Evolutionary conservation across 2,888 invertebrate species (phyloP).

Genomic region (Melangyna quadrimaculata): DNA sequence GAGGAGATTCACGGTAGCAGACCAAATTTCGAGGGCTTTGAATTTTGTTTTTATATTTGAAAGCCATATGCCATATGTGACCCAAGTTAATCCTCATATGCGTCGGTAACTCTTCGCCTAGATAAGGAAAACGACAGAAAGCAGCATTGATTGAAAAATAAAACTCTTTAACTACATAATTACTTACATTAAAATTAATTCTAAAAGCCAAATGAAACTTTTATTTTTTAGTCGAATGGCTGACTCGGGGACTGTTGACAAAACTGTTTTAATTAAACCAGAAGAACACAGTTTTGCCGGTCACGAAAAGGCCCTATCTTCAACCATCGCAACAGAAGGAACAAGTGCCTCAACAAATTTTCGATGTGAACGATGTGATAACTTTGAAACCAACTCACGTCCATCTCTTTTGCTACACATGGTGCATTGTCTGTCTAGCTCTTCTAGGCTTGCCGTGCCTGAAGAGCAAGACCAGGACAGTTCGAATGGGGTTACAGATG

Average conservation of each 20-base stretch:
- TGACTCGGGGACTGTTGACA: slow-evolving; percentile 78
- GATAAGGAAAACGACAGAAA: too few relatives aligned
- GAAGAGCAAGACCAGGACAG: slow-evolving; percentile 81
- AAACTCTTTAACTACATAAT: neutral
- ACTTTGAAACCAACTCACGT: slow-evolving; percentile 90
- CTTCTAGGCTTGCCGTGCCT: slow-evolving; percentile 77
- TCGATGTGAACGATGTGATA: slow-evolving; percentile 90
- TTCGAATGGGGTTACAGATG: slow-evolving; percentile 85
- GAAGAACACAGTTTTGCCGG: slow-evolving; percentile 60
- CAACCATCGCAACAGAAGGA: slow-evolving; percentile 64
- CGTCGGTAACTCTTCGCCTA: too few relatives aligned
- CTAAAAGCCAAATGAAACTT: neutral
- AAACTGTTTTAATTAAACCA: slow-evolving; percentile 75
- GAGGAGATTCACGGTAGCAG: too few relatives aligned
- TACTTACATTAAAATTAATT: too few relatives aligned
- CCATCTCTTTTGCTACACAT: slow-evolving; percentile 89
- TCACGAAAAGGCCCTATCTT: slow-evolving; percentile 57
- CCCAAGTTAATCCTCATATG: too few relatives aligned
- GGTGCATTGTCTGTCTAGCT: slow-evolving; percentile 83
- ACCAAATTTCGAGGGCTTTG: too few relatives aligned
- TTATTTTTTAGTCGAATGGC: slow-evolving; percentile 75
- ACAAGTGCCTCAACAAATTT: slow-evolving; percentile 74
- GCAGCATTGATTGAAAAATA: neutral
- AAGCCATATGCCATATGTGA: too few relatives aligned
- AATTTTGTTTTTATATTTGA: too few relatives aligned